Evolutionary conservation across 2,797 vertebrate species (phyloP).

Genomic region (Chrosomus eos): DNA sequence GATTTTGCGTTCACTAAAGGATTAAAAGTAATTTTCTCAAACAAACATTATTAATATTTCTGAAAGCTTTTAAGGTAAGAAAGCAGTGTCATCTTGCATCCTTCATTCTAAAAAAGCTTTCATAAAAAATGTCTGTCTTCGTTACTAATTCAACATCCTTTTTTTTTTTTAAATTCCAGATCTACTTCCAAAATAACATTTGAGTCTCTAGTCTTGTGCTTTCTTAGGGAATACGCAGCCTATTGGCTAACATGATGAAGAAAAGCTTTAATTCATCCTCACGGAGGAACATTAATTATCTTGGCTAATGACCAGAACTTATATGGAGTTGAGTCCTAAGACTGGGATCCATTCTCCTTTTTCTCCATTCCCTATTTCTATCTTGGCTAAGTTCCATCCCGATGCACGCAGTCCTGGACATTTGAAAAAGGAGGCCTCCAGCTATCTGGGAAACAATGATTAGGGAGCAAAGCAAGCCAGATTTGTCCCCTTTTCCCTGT

Average conservation of each 20-base stretch:
- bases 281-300: constrained; percentile 1
- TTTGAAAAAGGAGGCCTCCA: constrained; percentile 30
- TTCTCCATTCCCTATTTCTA: not conserved
- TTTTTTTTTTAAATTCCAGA: not conserved
- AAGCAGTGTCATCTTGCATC: not conserved
- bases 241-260: constrained; percentile 6
- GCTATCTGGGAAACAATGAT: constrained; percentile 3
- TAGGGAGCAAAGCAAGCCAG: not conserved
- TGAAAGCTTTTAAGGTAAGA: constrained; percentile 17
- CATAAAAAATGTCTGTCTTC: not conserved
- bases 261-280: constrained; percentile 26
- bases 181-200: not conserved
- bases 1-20: constrained; percentile 7
- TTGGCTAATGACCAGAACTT: constrained; percentile 26
- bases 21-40: constrained; percentile 25
- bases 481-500: constrained; percentile 17
- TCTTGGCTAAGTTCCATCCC: constrained; percentile 16
- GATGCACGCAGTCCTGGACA: not conserved
- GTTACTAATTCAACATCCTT: constrained; percentile 3
- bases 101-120: not conserved
- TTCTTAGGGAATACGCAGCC: not conserved
- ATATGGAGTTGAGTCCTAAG: not conserved
- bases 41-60: constrained; percentile 19
- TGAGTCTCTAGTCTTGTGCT: not conserved
- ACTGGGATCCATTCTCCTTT: constrained; percentile 16